phyloP scores from a whole-genome alignment of 2,797 vertebrate species.

The Limosa lapponica region DNA sequence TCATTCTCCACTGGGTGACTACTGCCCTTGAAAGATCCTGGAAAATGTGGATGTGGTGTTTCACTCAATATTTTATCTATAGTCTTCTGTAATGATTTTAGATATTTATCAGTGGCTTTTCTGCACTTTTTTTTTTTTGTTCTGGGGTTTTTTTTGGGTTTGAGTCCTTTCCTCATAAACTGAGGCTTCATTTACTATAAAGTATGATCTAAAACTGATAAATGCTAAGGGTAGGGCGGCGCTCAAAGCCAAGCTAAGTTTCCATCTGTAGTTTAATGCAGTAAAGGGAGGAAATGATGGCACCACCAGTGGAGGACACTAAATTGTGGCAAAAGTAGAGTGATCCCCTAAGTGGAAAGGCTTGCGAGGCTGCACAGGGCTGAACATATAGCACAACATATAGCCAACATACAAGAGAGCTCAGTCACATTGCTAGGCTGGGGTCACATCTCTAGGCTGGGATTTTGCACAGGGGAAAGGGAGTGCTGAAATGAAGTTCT shows the following conservation, averaged over 20 bases:
- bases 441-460: not conserved
- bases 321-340: not conserved
- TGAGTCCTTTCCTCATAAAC: not conserved
- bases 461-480: not conserved
- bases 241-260: not conserved
- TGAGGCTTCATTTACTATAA: not conserved
- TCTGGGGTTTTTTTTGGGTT: not conserved
- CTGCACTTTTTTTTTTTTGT: not conserved
- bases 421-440: not conserved
- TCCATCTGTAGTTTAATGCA: not conserved
- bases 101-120: not conserved
- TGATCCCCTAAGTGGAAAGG: not conserved
- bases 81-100: not conserved
- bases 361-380: not conserved
- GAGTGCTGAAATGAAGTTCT: not conserved
- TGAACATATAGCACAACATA: rapidly evolving
- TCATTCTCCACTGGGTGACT: not conserved
- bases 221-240: not conserved
- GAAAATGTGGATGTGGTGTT: not conserved
- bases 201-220: not conserved
- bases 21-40: not conserved
- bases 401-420: not conserved
- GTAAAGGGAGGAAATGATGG: not conserved
- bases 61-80: not conserved
- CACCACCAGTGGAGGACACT: not conserved